phyloP scores from a whole-genome alignment of 2,113 vertebrate species.

The Bubalus kerabau region DNA sequence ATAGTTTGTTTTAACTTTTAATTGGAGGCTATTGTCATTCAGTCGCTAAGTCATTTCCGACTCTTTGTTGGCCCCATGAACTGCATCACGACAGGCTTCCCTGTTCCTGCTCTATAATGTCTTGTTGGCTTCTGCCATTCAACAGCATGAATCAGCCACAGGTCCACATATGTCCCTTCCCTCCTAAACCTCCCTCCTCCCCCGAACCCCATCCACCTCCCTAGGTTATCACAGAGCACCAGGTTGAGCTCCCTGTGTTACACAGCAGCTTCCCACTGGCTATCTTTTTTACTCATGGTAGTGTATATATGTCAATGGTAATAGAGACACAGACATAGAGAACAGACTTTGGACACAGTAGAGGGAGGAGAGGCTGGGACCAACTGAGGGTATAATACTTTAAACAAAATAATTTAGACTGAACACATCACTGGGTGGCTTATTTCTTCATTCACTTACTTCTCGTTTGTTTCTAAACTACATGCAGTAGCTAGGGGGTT shows the following conservation, averaged over 20 bases:
- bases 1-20: neutral
- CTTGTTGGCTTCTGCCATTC: neutral
- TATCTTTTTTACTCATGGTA: too few species aligned
- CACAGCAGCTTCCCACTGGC: too few species aligned
- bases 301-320: neutral
- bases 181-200: neutral
- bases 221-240: neutral
- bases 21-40: neutral
- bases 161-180: neutral
- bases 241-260: neutral
- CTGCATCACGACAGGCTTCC: neutral
- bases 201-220: accelerated
- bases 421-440: neutral
- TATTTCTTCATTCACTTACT: neutral
- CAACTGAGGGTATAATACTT: neutral
- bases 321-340: neutral
- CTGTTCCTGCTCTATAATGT: neutral
- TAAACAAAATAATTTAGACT: neutral
- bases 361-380: neutral
- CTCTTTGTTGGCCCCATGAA: neutral
- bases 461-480: neutral
- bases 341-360: neutral
- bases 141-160: neutral
- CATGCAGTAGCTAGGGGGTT: neutral
- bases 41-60: neutral